phyloP scores from a whole-genome alignment of 2,888 invertebrate genomes.

The Euplagia quadripunctaria region DNA sequence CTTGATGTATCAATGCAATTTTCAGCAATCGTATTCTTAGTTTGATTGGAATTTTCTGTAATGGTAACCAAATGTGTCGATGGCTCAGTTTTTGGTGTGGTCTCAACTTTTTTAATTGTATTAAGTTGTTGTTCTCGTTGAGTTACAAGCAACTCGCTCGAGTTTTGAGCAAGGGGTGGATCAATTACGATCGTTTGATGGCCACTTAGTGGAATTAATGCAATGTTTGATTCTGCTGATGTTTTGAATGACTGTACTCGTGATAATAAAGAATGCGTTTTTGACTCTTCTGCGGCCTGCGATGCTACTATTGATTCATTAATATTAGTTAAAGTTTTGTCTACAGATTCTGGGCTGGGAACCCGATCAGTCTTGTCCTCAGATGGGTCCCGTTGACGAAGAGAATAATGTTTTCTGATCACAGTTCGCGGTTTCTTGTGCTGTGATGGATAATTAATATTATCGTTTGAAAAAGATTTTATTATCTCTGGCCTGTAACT shows the following conservation, averaged over 20 bases:
- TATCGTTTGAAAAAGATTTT: slow-evolving; percentile 80
- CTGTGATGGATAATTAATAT: slow-evolving; percentile 66
- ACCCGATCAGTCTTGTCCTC: slow-evolving; percentile 73
- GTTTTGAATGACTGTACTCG: slow-evolving; percentile 84
- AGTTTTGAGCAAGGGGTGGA: slow-evolving; percentile 73
- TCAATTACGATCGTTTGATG: slow-evolving; percentile 86
- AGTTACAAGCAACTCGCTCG: slow-evolving; percentile 35
- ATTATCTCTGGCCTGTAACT: slow-evolving; percentile 68
- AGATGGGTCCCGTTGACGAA: slow-evolving; percentile 81
- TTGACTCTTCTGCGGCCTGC: slow-evolving; percentile 60
- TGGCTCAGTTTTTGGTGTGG: slow-evolving; percentile 30
- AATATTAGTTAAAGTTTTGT: slow-evolving; percentile 59
- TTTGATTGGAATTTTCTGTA: slow-evolving; percentile 53
- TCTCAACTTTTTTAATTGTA: slow-evolving; percentile 37
- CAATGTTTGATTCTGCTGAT: slow-evolving; percentile 80
- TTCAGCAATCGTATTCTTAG: slow-evolving; percentile 48
- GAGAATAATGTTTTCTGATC: slow-evolving; percentile 83
- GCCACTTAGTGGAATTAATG: slow-evolving; percentile 82
- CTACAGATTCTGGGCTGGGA: slow-evolving; percentile 77
- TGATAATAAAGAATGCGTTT: slow-evolving; percentile 73
- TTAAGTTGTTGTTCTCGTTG: slow-evolving; percentile 40
- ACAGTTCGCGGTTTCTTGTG: slow-evolving; percentile 66
- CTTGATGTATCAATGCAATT: slow-evolving; percentile 70
- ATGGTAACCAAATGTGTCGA: slow-evolving; percentile 39
- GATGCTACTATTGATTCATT: slow-evolving; percentile 43